phyloP scores from a whole-genome alignment of 2,888 invertebrate species.

The Phalangium opilio region DNA sequence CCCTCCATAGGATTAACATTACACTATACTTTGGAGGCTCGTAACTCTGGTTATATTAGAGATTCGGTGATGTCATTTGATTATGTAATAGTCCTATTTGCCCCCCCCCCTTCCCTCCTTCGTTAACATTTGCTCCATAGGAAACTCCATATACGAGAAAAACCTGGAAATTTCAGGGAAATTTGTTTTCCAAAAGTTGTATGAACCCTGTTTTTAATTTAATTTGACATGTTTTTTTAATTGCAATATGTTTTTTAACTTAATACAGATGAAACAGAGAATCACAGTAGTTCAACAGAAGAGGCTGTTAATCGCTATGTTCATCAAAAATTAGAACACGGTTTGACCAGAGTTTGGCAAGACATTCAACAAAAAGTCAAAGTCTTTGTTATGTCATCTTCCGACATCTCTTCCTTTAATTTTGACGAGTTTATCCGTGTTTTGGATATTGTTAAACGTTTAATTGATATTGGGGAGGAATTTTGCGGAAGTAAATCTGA shows the following conservation, averaged over 20 bases:
- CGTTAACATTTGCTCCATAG: too few species aligned
- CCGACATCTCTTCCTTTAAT: conserved; percentile 66
- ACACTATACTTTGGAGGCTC: too few species aligned
- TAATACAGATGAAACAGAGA: conserved; percentile 31
- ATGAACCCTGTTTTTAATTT: too few species aligned
- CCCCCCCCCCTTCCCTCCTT: too few species aligned
- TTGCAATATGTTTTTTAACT: neutral
- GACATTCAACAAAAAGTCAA: conserved; percentile 85
- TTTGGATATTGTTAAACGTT: conserved; percentile 63
- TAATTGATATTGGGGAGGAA: conserved; percentile 78
- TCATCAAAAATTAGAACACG: conserved; percentile 73
- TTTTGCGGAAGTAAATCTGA: conserved; percentile 77
- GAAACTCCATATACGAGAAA: too few species aligned
- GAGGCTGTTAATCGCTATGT: conserved; percentile 60
- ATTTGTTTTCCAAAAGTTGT: too few species aligned
- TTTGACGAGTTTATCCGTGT: conserved; percentile 90
- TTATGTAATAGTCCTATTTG: too few species aligned
- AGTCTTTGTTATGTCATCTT: conserved; percentile 51
- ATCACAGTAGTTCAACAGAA: conserved; percentile 34
- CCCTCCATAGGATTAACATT: too few species aligned
- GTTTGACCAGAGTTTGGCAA: conserved; percentile 73
- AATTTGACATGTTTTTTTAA: neutral
- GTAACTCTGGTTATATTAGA: too few species aligned
- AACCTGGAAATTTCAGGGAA: too few species aligned
- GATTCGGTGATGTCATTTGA: neutral